A percentile compares a stretch with the other conserved stretches of the same genome.
These are phyloP conservation scores for Artibeus lituratus DNA, from an alignment of 2,797 vertebrate species.

Conservation along the genomic window DNA sequence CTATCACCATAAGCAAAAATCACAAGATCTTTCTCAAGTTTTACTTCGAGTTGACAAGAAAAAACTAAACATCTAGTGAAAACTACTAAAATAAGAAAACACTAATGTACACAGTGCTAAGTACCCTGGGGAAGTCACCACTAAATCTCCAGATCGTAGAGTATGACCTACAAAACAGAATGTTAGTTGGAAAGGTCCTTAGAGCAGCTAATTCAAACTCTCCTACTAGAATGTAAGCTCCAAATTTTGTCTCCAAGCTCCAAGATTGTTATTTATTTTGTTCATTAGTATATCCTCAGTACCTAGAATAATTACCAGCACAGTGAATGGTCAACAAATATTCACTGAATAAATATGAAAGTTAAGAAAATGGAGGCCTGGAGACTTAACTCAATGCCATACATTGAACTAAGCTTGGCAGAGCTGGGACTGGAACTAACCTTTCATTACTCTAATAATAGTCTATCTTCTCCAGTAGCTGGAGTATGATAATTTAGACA, in stretches of 20 bases:
- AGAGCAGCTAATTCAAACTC: constrained; percentile 10
- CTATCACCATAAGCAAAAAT: constrained; percentile 45
- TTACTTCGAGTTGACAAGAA: constrained; percentile 2
- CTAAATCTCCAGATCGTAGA: not conserved
- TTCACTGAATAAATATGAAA: constrained; percentile 18
- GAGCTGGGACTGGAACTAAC: not conserved
- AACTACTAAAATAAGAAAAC: constrained; percentile 42
- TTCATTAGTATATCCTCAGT: not conserved
- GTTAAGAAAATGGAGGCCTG: constrained; percentile 23
- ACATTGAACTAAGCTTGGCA: not conserved
- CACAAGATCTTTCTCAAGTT: constrained; percentile 28
- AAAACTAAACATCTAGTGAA: not conserved
- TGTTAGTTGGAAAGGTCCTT: not conserved
- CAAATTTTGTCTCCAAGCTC: not conserved
- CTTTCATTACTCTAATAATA: not conserved
- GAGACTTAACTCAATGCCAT: not conserved
- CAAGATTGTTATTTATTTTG: constrained; percentile 27
- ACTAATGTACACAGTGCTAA: not conserved
- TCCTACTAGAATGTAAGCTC: constrained; percentile 19
- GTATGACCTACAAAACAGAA: constrained; percentile 1
- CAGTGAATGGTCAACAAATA: not conserved
- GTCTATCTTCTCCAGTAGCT: not conserved
- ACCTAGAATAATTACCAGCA: constrained; percentile 18
- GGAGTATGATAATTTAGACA: constrained; percentile 8
- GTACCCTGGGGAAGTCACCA: not conserved